Evolutionary conservation across 2,888 invertebrate genomes (phyloP).

Genomic region (Hydriomena furcata): DNA sequence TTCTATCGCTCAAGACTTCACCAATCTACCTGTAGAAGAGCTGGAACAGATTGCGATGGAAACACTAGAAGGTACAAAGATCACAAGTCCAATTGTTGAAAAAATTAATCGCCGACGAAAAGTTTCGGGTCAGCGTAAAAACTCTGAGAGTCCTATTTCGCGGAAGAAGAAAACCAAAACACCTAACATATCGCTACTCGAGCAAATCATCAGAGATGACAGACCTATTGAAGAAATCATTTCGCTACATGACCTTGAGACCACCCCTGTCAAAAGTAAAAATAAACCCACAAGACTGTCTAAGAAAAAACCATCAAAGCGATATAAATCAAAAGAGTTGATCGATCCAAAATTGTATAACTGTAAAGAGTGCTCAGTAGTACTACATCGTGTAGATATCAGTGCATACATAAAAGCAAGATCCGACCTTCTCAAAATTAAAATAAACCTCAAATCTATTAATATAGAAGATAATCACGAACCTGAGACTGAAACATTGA

Average conservation of each 20-base stretch:
- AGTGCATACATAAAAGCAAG: slow-evolving; percentile 41
- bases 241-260: slow-evolving; percentile 66
- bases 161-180: slow-evolving; percentile 50
- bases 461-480: background rate
- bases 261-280: slow-evolving; percentile 43
- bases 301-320: slow-evolving; percentile 43
- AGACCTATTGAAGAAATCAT: slow-evolving; percentile 73
- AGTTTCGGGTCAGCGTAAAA: slow-evolving; percentile 41
- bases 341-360: slow-evolving; percentile 48
- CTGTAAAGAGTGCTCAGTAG: slow-evolving; percentile 62
- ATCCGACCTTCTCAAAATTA: slow-evolving; percentile 7
- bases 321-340: slow-evolving; percentile 29
- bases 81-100: slow-evolving; percentile 33
- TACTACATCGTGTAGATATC: slow-evolving; percentile 55
- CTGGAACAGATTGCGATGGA: slow-evolving; percentile 70
- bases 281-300: slow-evolving; percentile 42
- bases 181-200: slow-evolving; percentile 71
- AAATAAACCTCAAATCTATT: slow-evolving; percentile 16
- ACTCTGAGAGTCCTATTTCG: slow-evolving; percentile 52
- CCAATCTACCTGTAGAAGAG: slow-evolving; percentile 71
- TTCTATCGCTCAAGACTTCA: slow-evolving; percentile 65
- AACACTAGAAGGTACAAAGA: slow-evolving; percentile 44
- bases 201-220: slow-evolving; percentile 72
- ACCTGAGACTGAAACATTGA: slow-evolving; percentile 1
- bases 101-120: slow-evolving; percentile 49